A percentile compares a stretch with the other conserved stretches of the same genome.
phyloP scores from a whole-genome alignment of 2,797 vertebrate species.

The Acomys russatus region DNA sequence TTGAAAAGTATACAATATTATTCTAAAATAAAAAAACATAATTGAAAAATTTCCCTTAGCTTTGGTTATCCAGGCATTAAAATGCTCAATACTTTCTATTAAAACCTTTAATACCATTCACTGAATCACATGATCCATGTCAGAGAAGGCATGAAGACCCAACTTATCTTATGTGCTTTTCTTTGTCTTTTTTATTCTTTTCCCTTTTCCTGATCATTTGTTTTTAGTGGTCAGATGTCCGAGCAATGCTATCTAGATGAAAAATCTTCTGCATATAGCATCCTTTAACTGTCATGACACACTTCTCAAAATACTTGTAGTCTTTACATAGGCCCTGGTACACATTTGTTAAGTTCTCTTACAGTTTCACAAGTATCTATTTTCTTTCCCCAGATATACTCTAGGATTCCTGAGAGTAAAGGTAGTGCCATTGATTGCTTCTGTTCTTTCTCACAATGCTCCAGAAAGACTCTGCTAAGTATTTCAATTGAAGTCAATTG shows the following conservation, averaged over 20 bases:
- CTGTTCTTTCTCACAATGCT: conserved; percentile 59
- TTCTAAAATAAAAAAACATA: conserved; percentile 60
- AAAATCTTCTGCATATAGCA: conserved; percentile 34
- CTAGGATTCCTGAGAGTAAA: conserved; percentile 40
- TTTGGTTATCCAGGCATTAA: conserved; percentile 52
- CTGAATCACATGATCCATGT: conserved; percentile 3
- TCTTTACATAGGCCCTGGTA: background rate
- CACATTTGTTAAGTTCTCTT: conserved; percentile 34
- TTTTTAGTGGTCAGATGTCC: conserved; percentile 30
- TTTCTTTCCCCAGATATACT: conserved; percentile 57
- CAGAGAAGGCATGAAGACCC: conserved; percentile 31
- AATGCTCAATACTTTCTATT: conserved; percentile 59
- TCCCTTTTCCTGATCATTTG: conserved; percentile 17
- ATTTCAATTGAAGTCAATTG: conserved; percentile 60
- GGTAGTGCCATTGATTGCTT: background rate
- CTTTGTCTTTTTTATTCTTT: conserved; percentile 21
- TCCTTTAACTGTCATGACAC: background rate
- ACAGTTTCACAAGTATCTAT: conserved; percentile 39
- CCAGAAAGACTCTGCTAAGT: conserved; percentile 52
- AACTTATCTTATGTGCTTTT: conserved; percentile 58
- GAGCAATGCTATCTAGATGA: conserved; percentile 59
- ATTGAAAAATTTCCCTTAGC: conserved; percentile 43
- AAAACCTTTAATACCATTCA: conserved; percentile 40
- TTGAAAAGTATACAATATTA: background rate
- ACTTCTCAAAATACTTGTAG: conserved; percentile 23